A percentile compares a stretch with the other conserved stretches of the same genome.
Conservation (phyloP, 1,140 invertebrate species). For the Drosophila rhopaloa region DNA sequence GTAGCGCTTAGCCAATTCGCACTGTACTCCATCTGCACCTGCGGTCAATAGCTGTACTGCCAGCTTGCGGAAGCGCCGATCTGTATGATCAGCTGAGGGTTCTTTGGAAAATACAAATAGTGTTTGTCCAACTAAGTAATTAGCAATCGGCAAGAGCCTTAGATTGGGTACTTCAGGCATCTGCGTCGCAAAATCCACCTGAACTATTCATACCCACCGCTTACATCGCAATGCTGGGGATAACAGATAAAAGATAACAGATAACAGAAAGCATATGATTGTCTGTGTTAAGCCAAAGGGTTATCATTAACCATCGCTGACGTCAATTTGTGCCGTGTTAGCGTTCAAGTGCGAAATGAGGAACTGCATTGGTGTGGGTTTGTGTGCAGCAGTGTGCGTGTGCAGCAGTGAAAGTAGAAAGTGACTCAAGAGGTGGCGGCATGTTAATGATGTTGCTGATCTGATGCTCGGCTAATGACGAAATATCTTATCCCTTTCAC, state of each 20-base stretch:
- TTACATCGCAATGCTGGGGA: background rate
- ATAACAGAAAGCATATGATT: constrained; percentile 3
- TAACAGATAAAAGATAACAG: background rate
- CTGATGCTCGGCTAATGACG: constrained; percentile 37
- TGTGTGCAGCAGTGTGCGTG: background rate
- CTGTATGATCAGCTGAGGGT: constrained; percentile 63
- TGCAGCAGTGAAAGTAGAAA: constrained; percentile 74
- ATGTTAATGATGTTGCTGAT: constrained; percentile 36
- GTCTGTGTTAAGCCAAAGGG: constrained; percentile 10
- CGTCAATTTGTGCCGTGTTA: constrained; percentile 34
- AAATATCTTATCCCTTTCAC: constrained; percentile 15
- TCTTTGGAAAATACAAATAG: constrained; percentile 10
- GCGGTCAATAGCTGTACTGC: constrained; percentile 28
- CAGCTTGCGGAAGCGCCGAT: constrained; percentile 41
- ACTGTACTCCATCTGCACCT: constrained; percentile 16
- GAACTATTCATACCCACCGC: background rate
- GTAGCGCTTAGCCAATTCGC: background rate
- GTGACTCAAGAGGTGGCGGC: constrained; percentile 50
- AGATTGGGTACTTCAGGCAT: constrained; percentile 15
- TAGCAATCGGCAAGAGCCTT: constrained; percentile 34
- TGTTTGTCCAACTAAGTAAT: constrained; percentile 65
- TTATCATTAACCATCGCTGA: constrained; percentile 27
- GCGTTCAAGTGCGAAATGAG: constrained; percentile 23
- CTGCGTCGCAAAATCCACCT: constrained; percentile 23
- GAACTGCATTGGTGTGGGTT: constrained; percentile 1